Conservation (phyloP, 2,797 vertebrate species). For the Pangasius larnaudii region DNA sequence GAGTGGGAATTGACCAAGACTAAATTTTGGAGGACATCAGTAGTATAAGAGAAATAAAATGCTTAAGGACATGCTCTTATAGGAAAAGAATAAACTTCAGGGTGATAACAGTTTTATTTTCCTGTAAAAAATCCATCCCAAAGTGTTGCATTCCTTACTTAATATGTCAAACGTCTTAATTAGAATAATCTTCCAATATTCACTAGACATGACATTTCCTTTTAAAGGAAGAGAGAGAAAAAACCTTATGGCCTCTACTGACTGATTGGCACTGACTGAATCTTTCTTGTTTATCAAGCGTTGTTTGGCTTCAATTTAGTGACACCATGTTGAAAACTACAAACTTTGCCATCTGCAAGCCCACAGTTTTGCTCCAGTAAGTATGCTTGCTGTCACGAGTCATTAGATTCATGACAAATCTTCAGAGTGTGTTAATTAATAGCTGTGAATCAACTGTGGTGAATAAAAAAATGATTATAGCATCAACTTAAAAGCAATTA, state of each 20-base stretch:
- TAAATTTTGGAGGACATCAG: neutral
- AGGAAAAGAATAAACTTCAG: neutral
- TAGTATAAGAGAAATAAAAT: neutral
- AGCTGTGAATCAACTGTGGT: neutral
- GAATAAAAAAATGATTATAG: neutral
- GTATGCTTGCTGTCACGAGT: slow-evolving; percentile 6
- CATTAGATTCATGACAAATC: neutral
- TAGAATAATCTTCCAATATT: neutral
- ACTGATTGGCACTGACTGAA: neutral
- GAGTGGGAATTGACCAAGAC: neutral
- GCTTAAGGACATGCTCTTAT: neutral
- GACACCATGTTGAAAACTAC: slow-evolving; percentile 21
- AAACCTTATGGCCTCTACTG: neutral
- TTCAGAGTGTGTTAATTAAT: neutral
- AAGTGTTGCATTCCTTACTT: neutral
- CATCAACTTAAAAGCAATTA: neutral
- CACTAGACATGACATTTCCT: neutral
- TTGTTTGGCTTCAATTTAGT: slow-evolving; percentile 5
- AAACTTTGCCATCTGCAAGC: slow-evolving; percentile 6
- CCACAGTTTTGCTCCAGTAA: slow-evolving; percentile 8
- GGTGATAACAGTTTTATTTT: neutral
- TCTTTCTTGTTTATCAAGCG: neutral
- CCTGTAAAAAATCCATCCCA: neutral
- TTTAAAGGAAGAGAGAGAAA: neutral
- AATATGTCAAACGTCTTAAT: neutral